Base-by-base conservation (phyloP, 2,888 invertebrate species). In the Drosophila subquinaria region DNA sequence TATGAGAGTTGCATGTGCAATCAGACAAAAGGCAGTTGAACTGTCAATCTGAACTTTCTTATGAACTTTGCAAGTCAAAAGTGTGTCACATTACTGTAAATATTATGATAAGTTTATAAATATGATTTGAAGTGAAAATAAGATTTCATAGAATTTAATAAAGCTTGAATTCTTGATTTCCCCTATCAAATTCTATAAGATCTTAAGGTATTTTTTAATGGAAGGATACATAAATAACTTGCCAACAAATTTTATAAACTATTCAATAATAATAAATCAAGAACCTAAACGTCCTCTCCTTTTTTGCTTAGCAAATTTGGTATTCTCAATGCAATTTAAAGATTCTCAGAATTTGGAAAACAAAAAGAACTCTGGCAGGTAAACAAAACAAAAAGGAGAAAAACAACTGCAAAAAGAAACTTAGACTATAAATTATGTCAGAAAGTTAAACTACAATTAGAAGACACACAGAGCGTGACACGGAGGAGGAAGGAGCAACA, bases 401-500 rank as follows among this genome's bases (percentile, higher is more conserved):
- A 40, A 50, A 53, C 8, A 50, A 53, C 8, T 11, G 23, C 51
- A 62, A 59, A 47, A 48, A 15, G 53, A 33, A 50, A 53, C 33
- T 20, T 17, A 65, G 30, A 67, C 79, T 75, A 82, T 87, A 87
- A 87, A 89, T 89, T 89, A 88, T 85, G 85, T 70, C 88, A 56
- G 73, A 84, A 80, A 85, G 81, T 87, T 85, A 79, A 86, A 89
- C 89, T 88, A 81, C 88, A 89, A 87, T 87, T 87, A 87, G 88
- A 82, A 82, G 64, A 52, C 62, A 80, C 53, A 69, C 56, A 42
- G 48, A 64, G 61, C 55, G 52, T 57, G 62, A 72, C 52, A 52
- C 10, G 13, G 36, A n/a, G 40, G 38, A 40, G 10, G 20, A 27
- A 27, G 40, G 9, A 47, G 13, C 13, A 36, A 40, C 40, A 23